These are phyloP conservation scores for Shargacucullia verbasci DNA, from an alignment of 2,888 invertebrate genomes.

Conservation along the genomic window DNA sequence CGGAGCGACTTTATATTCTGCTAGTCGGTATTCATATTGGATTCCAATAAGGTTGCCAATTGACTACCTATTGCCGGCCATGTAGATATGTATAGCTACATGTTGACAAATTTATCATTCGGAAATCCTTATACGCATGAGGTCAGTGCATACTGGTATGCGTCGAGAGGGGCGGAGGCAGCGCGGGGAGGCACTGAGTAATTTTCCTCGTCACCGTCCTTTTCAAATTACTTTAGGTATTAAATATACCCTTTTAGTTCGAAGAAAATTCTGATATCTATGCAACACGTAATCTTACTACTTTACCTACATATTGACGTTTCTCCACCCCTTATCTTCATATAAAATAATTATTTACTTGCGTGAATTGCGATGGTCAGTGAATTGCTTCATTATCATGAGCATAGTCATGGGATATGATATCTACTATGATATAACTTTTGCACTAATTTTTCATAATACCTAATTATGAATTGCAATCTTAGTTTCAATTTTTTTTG, in stretches of 20 bases:
- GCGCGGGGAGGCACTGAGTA: slow-evolving; percentile 50
- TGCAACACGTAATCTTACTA: no score
- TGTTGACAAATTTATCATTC: slow-evolving; percentile 49
- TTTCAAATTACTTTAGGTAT: slow-evolving; percentile 33
- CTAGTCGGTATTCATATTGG: slow-evolving; percentile 25
- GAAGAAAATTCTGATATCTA: slow-evolving; percentile 28
- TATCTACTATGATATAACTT: slow-evolving; percentile 20
- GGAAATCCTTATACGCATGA: slow-evolving; percentile 48
- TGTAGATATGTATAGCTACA: slow-evolving; percentile 14
- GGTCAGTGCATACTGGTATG: slow-evolving; percentile 49
- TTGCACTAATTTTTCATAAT: slow-evolving; percentile 14
- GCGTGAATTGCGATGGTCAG: slow-evolving; percentile 51
- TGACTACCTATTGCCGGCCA: slow-evolving; percentile 5
- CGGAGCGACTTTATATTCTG: slow-evolving; percentile 9
- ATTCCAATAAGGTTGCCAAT: slow-evolving; percentile 31
- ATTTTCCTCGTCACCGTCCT: slow-evolving; percentile 68
- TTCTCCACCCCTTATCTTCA: slow-evolving; percentile 34
- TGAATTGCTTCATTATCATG: slow-evolving; percentile 22
- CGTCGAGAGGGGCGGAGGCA: slow-evolving; percentile 34
- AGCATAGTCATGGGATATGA: slow-evolving; percentile 21
- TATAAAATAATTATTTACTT: slow-evolving; percentile 32
- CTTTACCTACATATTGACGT: slow-evolving; percentile 9
- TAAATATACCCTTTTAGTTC: slow-evolving; percentile 34
- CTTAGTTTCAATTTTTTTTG: slow-evolving; percentile 7
- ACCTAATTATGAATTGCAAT: slow-evolving; percentile 11